Evolutionary conservation across 2,888 invertebrate species (phyloP), one percentile per base, ranked within the genome.

Genomic region (Eupithecia tripunctaria): DNA sequence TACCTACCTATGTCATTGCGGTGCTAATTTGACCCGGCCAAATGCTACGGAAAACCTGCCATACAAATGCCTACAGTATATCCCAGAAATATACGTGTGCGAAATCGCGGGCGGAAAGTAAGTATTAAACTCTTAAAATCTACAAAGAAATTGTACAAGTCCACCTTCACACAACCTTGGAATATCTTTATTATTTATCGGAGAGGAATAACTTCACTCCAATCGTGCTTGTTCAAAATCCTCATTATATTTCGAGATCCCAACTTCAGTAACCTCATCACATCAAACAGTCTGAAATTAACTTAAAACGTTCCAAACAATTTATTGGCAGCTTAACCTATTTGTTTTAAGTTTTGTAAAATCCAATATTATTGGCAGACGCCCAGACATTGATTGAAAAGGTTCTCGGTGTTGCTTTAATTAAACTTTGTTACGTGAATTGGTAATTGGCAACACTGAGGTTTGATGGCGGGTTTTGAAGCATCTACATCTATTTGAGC

Each of bases 321-420:
- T 74, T 74, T 68, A 74, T 74, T 71, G 27, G 27, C 32, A 60
- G 68, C 62, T 68, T 51, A 62, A 68, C 41, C 74, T 71, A 71
- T 71, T 71, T 74, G 71, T 65, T 56, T 64, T 25, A 69, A 71
- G 70, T 71, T 74, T 70, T 59, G 14, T 59, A 47, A 71, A 74
- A 70, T 65, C 67, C 60, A 70, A 67, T 71, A 74, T 69, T 63
- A 72, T 72, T 75, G 75, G 70, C 75, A 70, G 36, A 27, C 27
- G 59, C 64, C 67, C 74, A 74, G 71, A 74, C 71, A 21, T 70
- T 74, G 74, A 76, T 76, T 74, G 70, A 74, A 72, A 72, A 76
- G 68, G 70, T 69, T 76, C 47, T 59, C 70, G 25, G 27, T 75
- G 70, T 70, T 67, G 59, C 72, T 60, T 32, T 75, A 67, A 72